Evolutionary conservation across 1,140 invertebrate genomes (phyloP), one percentile per base, ranked within the genome.

Genomic region (Drosophila azteca): DNA sequence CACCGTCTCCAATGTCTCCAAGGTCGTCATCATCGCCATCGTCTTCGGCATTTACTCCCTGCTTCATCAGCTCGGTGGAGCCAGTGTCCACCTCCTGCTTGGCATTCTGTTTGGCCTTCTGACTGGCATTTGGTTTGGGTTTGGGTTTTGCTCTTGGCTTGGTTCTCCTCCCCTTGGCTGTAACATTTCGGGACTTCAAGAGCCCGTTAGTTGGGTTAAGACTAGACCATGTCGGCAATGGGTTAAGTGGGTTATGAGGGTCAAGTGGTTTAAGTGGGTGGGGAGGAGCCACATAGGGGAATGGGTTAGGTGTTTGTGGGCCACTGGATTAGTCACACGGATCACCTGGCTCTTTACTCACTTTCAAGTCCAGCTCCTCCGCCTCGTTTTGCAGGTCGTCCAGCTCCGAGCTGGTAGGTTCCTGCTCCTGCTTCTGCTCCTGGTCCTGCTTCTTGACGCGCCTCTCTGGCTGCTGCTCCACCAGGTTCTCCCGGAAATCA

Each of bases 401-500:
- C 24, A 79, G 49, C 2, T 71, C 68, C 4, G 76, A 35, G 15
- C 45, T 53, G 0, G 13, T 49, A 17, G 7, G 9, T 6, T 3
- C 15, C 26, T 22, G 31, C 22, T 22, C 43, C 22, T 51, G 9
- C 24, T 44, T 29, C 17, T 45, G 13, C 6, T 50, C 35, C 0
- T 45, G 5, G 1, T 61, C 15, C 6, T 39, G 9, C 0, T 39
- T 17, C 15, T 8, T 24, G 22, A 15, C 46, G 0, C 31, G 55
- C 13, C 26, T 68, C 8, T 72, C 76, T 11, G 31, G 24, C 29
- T 67, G 65, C 45, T 81, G 66, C 4, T 75, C 80, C 11, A 90
- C 24, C 2, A 90, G 55, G 44, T 89, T 91, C 29, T 90, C 73
- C 17, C 61, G 78, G 66, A 91, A 90, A 29, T 91, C 87, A n/a